phyloP scores from a whole-genome alignment of 2,113 vertebrate species.

The Mungos mungo region DNA sequence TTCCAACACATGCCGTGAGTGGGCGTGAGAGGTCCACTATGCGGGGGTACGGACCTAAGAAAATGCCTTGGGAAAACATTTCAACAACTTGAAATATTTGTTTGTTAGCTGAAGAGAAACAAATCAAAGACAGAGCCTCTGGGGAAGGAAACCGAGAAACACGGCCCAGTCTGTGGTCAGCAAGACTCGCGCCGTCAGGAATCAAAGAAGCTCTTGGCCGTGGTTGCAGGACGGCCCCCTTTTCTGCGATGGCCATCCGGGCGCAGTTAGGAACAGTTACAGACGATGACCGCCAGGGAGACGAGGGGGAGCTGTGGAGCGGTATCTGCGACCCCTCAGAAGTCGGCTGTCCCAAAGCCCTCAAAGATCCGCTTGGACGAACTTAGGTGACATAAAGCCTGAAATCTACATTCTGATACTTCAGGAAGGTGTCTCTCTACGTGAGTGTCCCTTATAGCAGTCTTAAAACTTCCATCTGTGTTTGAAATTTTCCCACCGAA shows the following conservation, averaged over 20 bases:
- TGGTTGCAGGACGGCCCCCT: constrained; percentile 3
- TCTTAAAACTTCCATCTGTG: too few relatives aligned
- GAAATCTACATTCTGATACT: neutral
- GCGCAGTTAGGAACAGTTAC: neutral
- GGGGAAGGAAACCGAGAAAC: constrained; percentile 69
- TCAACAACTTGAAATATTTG: constrained; percentile 78
- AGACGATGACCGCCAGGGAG: accelerated
- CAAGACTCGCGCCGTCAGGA: constrained; percentile 75
- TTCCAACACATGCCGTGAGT: constrained; percentile 49
- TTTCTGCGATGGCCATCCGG: neutral
- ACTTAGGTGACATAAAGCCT: accelerated
- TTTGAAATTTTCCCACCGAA: neutral
- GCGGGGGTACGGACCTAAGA: constrained; percentile 74
- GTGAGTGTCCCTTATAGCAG: too few relatives aligned
- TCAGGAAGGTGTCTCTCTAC: neutral
- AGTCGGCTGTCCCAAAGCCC: neutral
- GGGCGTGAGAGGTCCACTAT: constrained; percentile 51
- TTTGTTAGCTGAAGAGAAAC: constrained; percentile 82
- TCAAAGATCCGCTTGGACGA: neutral
- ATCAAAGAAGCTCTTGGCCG: constrained; percentile 45
- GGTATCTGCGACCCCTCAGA: accelerated
- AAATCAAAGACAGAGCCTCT: constrained; percentile 79
- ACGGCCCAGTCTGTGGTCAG: constrained; percentile 71
- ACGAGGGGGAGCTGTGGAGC: accelerated
- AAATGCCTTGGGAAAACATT: constrained; percentile 73